Base-by-base conservation (phyloP, 2,797 vertebrate species). In the Acropternis orthonyx region DNA sequence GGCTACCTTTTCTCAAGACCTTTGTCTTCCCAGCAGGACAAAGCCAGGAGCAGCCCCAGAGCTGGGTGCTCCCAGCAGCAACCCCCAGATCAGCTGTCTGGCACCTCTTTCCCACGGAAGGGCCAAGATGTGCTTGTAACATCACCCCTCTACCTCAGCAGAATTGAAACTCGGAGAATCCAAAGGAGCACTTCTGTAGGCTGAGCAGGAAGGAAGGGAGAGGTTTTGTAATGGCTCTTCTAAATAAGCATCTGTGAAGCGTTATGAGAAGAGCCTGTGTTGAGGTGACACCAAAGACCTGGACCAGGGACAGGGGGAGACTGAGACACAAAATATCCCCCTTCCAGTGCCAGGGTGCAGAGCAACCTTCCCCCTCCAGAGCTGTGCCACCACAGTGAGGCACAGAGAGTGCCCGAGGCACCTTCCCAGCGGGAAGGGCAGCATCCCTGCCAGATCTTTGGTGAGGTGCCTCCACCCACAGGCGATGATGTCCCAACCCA, bases 171-270 rank as follows among this genome's bases (percentile, higher is more conserved):
- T 27, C 1, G 0, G 65, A 34, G n/a, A 73, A 37, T 28, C 32
- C 74, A 55, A 63, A 52, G 0, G 1, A 56, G 37, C 1, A 0
- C 22, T 36, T 59, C 27, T 0, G 2, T 19, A 63, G 67, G 56
- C 52, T 46, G 68, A 69, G 52, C 58, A 71, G 73, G 68, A 92
- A 87, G 68, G 63, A 79, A 74, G 48, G 69, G 59, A 71, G 73
- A 39, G 68, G 6, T 8, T 37, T 34, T 32, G 41, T 36, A 51
- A 51, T 17, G 30, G 5, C 2, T 17, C 56, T 55, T 54, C 34
- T 8, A 3, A 10, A 48, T 44, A 72, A 80, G 43, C 15, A 21
- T n/a, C 52, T 24, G 18, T 37, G 61, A 82, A 62, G 14, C 8
- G 4, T 24, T 52, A 39, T 14, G 39, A 8, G 12, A 32, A 48